A percentile compares a stretch with the other conserved stretches of the same genome.
Evolutionary conservation across 1,140 invertebrate genomes (phyloP).

Genomic region (Tigriopus japonicus): DNA sequence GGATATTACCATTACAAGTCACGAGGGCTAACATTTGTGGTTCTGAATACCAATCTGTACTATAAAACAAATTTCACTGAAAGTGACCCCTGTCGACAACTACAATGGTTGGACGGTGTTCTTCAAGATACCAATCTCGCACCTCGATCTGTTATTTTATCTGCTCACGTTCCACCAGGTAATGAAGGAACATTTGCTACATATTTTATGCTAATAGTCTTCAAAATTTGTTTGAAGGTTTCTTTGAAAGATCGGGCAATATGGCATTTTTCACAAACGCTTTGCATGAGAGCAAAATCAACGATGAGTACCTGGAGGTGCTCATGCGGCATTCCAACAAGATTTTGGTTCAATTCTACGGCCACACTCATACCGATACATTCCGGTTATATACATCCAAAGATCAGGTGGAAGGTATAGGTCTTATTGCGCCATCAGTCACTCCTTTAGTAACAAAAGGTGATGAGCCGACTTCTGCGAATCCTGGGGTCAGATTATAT

Average conservation of each 20-base stretch:
- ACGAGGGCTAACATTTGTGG: neutral
- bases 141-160: neutral
- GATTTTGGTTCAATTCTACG: neutral
- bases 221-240: neutral
- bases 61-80: neutral
- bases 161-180: slow-evolving; percentile 1
- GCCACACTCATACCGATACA: neutral
- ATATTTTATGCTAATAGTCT: too few relatives aligned
- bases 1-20: neutral
- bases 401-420: neutral
- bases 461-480: too few relatives aligned
- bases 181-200: too few relatives aligned
- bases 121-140: neutral
- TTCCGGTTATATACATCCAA: neutral
- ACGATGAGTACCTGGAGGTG: neutral
- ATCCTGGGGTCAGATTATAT: too few relatives aligned
- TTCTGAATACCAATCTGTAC: slow-evolving; percentile 2
- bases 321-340: neutral
- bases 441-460: neutral
- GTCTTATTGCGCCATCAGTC: slow-evolving; percentile 1
- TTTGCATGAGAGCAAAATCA: neutral
- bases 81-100: neutral
- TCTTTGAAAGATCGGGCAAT: neutral
- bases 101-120: neutral
- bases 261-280: neutral